Evolutionary conservation across 2,113 vertebrate genomes (phyloP), one percentile per base, ranked within the genome.

Genomic region (Mesembrinibis cayennensis): DNA sequence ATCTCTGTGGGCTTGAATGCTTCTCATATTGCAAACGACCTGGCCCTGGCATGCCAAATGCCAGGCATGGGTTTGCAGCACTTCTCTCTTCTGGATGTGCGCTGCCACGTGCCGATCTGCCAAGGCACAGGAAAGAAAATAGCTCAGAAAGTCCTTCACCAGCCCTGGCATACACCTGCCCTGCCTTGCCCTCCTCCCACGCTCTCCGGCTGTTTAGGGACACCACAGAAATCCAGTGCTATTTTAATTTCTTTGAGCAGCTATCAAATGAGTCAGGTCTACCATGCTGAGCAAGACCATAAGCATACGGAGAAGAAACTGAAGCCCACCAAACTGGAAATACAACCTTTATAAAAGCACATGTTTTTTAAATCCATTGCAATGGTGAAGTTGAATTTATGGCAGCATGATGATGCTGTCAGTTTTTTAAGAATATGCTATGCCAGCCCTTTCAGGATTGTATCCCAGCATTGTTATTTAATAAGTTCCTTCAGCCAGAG

Each of bases 21-120:
- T 78, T 17, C n/a, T 47, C 10, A 0, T 3, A 9, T 49, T 38
- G 27, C 30, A 32, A 9, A 4, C 3, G 12, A 1, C 15, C n/a
- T 16, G 38, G 44, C 30, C 42, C 27, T 47, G 65, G 47, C n/a
- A 20, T 2, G 2, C 34, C 11, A 7, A n/a, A n/a, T 2, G 5
- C 70, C 40, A 40, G 38, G 36, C 16, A 26, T 4, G 34, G 27
- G 14, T 40, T 69, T 69, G 45, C 45, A 77, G 47, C n/a, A 21
- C 25, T 53, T 26, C 13, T 34, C 10, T 49, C n/a, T 45, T 34
- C 22, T 23, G 30, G 49, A 13, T 8, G 6, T 7, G 25, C 2
- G 0, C 34, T 62, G 40, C 16, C 13, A 2, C 15, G 62, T 55
- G 63, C 9, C 0, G 30, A 23, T 63, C 63, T 65, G 49, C 44